These are phyloP conservation scores for Pyrrhosoma nymphula DNA, from an alignment of 2,888 invertebrate genomes.

Conservation along the genomic window DNA sequence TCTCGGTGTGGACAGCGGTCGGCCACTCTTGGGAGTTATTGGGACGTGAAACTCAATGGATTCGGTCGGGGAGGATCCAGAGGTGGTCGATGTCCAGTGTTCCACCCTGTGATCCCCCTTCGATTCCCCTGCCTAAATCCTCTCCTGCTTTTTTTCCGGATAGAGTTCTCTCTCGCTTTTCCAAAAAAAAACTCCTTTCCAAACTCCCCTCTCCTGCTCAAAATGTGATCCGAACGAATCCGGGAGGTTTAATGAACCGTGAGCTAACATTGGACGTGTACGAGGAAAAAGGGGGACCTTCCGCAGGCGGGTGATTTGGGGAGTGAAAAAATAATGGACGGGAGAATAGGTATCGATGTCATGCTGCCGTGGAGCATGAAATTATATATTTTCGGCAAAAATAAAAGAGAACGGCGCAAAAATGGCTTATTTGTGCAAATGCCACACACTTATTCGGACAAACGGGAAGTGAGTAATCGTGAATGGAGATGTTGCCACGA, in stretches of 20 bases:
- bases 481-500: not conserved
- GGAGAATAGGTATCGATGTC: not conserved
- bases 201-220: not conserved
- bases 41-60: conserved; percentile 52
- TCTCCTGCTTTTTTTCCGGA: not conserved
- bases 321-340: not conserved
- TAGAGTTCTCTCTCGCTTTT: not conserved
- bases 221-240: not conserved
- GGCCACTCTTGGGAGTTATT: conserved; percentile 41
- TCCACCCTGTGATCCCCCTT: not conserved
- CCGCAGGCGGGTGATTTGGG: not conserved
- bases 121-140: not conserved
- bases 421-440: conserved; percentile 25
- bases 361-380: conserved; percentile 19
- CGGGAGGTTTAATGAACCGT: not conserved
- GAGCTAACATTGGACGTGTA: not conserved
- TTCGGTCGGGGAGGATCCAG: not conserved
- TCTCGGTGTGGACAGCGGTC: not conserved
- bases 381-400: not conserved
- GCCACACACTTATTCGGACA: not conserved
- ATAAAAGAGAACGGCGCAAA: not conserved
- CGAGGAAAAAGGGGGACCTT: not conserved
- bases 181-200: not conserved
- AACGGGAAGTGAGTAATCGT: not conserved
- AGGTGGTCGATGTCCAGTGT: not conserved